Percentiles rank a stretch among this genome's conserved stretches.
Evolutionary conservation across 2,888 invertebrate genomes (phyloP).

Genomic region (Protodeltote pygarga): DNA sequence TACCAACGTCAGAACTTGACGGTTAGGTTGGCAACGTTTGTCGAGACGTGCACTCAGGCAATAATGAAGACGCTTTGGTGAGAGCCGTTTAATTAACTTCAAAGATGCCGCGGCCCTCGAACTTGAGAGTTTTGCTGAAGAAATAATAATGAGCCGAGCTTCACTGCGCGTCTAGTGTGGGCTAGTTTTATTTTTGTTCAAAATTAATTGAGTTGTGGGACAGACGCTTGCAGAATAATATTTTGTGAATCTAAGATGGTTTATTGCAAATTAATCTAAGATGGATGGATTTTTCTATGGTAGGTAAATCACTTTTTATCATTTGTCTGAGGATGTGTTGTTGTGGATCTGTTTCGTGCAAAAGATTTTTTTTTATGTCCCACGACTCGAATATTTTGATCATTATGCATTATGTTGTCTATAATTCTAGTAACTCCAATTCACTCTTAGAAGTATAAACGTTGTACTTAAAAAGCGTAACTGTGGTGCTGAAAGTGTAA

Average conservation of each 20-base stretch:
- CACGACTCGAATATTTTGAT: too few relatives aligned
- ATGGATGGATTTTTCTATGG: background rate
- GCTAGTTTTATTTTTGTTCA: constrained; percentile 39
- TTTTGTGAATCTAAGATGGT: background rate
- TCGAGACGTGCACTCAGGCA: constrained; percentile 48
- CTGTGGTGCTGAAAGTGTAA: too few relatives aligned
- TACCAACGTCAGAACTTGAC: constrained; percentile 13
- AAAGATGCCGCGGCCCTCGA: constrained; percentile 66
- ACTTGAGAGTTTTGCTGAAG: constrained; percentile 64
- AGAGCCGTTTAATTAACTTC: constrained; percentile 80
- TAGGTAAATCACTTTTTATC: too few relatives aligned
- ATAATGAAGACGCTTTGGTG: constrained; percentile 75
- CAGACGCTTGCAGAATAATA: constrained; percentile 7
- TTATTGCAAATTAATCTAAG: background rate
- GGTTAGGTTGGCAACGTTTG: constrained; percentile 40
- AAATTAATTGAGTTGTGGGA: constrained; percentile 28
- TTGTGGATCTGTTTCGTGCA: too few relatives aligned
- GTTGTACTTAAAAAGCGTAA: too few relatives aligned
- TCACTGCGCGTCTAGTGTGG: constrained; percentile 41
- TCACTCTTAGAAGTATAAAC: too few relatives aligned
- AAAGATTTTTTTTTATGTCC: too few relatives aligned
- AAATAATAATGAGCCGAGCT: constrained; percentile 70
- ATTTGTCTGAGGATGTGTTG: too few relatives aligned
- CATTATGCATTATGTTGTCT: too few relatives aligned
- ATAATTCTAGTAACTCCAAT: too few relatives aligned